Base-by-base conservation (phyloP, 30 jellyfish, hydroid and myxozoan genomes). In the Pseudorhiza aurosa region DNA sequence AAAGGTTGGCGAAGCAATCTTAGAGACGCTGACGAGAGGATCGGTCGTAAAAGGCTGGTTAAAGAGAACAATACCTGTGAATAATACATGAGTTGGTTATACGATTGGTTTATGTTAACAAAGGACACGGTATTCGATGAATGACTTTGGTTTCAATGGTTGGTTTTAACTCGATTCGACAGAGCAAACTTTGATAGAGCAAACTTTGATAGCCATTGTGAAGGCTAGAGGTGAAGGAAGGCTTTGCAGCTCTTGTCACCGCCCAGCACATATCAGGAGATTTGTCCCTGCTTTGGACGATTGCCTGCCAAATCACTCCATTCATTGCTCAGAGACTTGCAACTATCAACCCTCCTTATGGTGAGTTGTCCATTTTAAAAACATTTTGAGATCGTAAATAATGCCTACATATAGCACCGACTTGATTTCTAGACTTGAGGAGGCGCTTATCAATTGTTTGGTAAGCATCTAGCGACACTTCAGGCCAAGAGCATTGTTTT, bases 71-170 rank as follows among this genome's bases (percentile, higher is more conserved):
- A 83, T 59, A 57, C 68, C 14, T 40, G 75, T 85, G 96, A 85
- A 85, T 85, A 85, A 85, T 17, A 30, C 75, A 85, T 85, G 96
- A 85, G 68, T 76, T 40, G 82, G 88, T 81, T 40, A 22, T 43
- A 69, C 75, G 96, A 70, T 77, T 77, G 77, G 89, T 70, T 63
- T 63, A 51, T 6, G 36, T 43, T 37, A 85, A 85, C 88, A 74
- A 85, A 85, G 72, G 96, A 60, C 77, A 36, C 65, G 96, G 96
- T 60, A 85, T 85, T 75, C 96, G 89, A 65, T 85, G 96, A 85
- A 85, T 85, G 90, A 85, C 81, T 85, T 62, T 63, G 91, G 77
- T 85, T 85, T 79, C 72, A 40, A 64, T 51, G 78, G 96, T 85
- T 77, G 91, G 85, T 67, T 85, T 76, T 39, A 24, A 59, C 79